These are phyloP conservation scores for Pelodytes ibericus DNA, from an alignment of 2,797 vertebrate species.

Conservation along the genomic window DNA sequence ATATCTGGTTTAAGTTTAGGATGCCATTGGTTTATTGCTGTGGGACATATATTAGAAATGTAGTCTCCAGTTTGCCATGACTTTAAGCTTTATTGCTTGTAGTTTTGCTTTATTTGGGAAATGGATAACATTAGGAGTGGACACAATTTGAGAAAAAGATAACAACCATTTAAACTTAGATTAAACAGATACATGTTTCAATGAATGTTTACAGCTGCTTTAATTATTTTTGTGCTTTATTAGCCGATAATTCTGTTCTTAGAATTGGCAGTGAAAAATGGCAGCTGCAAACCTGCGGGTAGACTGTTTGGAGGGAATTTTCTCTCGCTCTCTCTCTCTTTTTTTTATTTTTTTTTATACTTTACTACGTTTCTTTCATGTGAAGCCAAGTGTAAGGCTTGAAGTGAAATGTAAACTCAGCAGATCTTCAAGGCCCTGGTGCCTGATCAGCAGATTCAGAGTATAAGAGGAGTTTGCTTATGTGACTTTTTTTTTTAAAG, in stretches of 20 bases:
- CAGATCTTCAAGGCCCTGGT: conserved; percentile 44
- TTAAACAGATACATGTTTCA: neutral
- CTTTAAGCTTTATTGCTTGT: no score
- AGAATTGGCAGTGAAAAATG: conserved; percentile 64
- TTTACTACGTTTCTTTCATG: conserved; percentile 68
- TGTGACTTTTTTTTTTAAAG: conserved; percentile 18
- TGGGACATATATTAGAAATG: no score
- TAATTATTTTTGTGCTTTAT: conserved; percentile 3
- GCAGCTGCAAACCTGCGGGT: conserved; percentile 70
- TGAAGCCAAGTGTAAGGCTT: conserved; percentile 73
- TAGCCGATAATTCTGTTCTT: conserved; percentile 42
- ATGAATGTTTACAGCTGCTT: neutral
- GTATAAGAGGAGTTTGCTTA: conserved; percentile 45
- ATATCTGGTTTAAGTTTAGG: no score
- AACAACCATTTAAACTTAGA: neutral
- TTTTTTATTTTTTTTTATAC: conserved; percentile 44
- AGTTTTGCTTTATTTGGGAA: no score
- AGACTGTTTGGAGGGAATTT: conserved; percentile 57
- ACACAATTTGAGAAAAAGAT: no score
- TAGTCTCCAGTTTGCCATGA: no score
- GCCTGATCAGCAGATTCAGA: conserved; percentile 46
- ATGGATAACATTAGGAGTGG: no score
- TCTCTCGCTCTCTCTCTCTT: no score
- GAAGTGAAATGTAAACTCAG: conserved; percentile 66
- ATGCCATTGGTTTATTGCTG: no score